phyloP scores from a whole-genome alignment of 2,113 vertebrate genomes.

The Odontesthes bonariensis region DNA sequence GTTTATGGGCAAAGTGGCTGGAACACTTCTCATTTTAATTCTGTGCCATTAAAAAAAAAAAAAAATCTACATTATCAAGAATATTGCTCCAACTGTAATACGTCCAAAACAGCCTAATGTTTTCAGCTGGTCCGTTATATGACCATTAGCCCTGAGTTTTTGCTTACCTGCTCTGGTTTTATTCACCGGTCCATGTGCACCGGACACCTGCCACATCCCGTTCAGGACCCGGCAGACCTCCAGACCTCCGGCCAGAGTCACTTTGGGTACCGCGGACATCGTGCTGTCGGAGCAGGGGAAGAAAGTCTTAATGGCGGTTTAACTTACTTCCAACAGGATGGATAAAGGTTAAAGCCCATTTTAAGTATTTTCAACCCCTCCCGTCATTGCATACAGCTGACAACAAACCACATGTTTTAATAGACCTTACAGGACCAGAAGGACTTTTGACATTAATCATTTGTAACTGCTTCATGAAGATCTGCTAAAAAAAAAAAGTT shows the following conservation, averaged over 20 bases:
- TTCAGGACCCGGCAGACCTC: constrained; percentile 66
- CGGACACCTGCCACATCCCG: constrained; percentile 73
- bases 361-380: neutral
- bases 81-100: no score
- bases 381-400: neutral
- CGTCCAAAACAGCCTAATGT: rapidly evolving
- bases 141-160: rapidly evolving
- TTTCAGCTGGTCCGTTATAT: neutral
- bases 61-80: no score
- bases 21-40: no score
- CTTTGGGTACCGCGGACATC: constrained; percentile 60
- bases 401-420: neutral
- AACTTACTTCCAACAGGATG: rapidly evolving
- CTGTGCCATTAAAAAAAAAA: no score
- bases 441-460: no score
- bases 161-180: constrained; percentile 42
- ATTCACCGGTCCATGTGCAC: constrained; percentile 58
- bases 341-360: neutral
- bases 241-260: constrained; percentile 55
- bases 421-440: neutral
- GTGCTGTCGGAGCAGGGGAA: neutral
- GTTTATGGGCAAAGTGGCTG: no score
- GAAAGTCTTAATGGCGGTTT: neutral
- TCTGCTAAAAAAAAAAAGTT: neutral
- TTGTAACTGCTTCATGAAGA: neutral